phyloP scores from a whole-genome alignment of 2,113 vertebrate genomes.

The Atrichornis clamosus region DNA sequence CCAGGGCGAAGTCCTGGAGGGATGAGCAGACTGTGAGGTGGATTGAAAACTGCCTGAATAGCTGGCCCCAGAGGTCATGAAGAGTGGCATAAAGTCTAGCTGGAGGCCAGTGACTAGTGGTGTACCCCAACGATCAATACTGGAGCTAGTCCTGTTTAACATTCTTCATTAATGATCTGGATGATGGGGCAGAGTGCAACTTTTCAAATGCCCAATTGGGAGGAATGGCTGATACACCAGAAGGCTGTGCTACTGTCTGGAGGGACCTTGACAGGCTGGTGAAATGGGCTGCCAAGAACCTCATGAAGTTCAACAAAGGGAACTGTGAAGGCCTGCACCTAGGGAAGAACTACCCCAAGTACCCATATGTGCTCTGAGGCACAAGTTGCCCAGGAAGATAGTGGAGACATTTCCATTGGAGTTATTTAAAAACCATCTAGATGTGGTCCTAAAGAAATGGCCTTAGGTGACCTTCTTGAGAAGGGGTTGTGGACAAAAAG shows the following conservation, averaged over 20 bases:
- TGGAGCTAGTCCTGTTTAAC: not conserved
- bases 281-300: not conserved
- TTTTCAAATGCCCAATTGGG: not conserved
- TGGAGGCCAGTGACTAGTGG: not conserved
- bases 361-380: not conserved
- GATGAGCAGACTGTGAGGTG: not conserved
- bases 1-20: not conserved
- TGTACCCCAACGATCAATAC: not conserved
- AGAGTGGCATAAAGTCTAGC: not conserved
- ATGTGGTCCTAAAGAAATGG: not conserved
- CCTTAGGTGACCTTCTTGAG: not conserved
- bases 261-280: not conserved
- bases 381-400: not conserved
- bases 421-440: not conserved
- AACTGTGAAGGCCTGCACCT: not conserved
- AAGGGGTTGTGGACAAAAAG: not conserved
- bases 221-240: not conserved
- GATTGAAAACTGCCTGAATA: not conserved
- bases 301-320: not conserved
- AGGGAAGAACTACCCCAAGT: not conserved
- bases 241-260: not conserved
- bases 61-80: not conserved
- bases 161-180: not conserved
- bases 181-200: not conserved
- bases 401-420: not conserved